Percentiles rank a stretch among this genome's conserved stretches.
Evolutionary conservation across 2,113 vertebrate species (phyloP).

Genomic region (Aphelocoma coerulescens): DNA sequence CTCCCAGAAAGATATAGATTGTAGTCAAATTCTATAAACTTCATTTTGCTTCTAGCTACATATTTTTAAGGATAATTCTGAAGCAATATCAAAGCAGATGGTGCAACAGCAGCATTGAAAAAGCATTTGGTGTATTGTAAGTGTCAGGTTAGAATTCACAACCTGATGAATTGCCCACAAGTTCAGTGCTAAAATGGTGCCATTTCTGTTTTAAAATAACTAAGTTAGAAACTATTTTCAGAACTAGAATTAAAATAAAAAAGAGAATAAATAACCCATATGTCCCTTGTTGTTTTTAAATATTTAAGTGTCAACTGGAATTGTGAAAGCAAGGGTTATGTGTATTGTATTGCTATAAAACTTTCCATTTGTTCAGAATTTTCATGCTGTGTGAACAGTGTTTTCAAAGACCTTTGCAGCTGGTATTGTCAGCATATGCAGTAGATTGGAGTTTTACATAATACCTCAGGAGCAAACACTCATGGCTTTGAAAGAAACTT

Average conservation of each 20-base stretch:
- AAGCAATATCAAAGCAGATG: slow-evolving; percentile 66
- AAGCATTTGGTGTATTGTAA: slow-evolving; percentile 68
- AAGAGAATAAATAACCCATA: slow-evolving; percentile 74
- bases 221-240: slow-evolving; percentile 59
- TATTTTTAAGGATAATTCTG: slow-evolving; percentile 76
- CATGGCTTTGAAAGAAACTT: neutral
- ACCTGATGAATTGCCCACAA: slow-evolving; percentile 68
- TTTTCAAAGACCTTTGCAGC: slow-evolving; percentile 29
- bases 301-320: slow-evolving; percentile 70
- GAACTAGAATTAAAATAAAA: slow-evolving; percentile 73
- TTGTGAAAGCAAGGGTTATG: slow-evolving; percentile 42
- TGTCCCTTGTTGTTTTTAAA: slow-evolving; percentile 72
- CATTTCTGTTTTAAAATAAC: slow-evolving; percentile 71
- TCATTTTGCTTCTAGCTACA: slow-evolving; percentile 69
- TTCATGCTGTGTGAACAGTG: neutral
- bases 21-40: slow-evolving; percentile 78
- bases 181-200: slow-evolving; percentile 55
- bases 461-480: neutral
- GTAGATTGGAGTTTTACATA: neutral
- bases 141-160: slow-evolving; percentile 76
- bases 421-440: neutral
- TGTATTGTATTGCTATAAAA: slow-evolving; percentile 17
- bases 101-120: slow-evolving; percentile 62
- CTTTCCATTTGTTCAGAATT: slow-evolving; percentile 22
- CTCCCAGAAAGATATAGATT: slow-evolving; percentile 77